Conservation (phyloP, 2,113 vertebrate genomes). For the Oreotrochilus melanogaster region DNA sequence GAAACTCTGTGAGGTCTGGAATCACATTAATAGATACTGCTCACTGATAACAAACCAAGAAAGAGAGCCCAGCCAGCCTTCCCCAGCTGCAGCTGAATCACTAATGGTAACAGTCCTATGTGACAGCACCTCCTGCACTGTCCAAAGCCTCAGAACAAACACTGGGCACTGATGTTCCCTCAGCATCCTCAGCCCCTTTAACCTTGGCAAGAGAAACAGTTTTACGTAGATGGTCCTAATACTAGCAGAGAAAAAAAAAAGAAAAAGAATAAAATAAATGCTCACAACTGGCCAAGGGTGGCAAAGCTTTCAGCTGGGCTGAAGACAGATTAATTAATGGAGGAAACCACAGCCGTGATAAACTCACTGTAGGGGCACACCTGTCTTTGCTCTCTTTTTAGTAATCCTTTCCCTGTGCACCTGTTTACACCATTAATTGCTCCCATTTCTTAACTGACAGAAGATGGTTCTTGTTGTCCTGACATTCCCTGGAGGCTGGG, state of each 20-base stretch:
- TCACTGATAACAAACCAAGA: not conserved
- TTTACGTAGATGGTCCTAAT: not conserved
- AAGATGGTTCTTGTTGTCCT: not conserved
- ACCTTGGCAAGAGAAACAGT: not conserved
- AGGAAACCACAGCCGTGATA: not conserved
- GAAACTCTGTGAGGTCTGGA: not conserved
- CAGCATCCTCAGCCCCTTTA: not conserved
- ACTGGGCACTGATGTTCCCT: not conserved
- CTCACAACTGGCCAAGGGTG: not conserved
- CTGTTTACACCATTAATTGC: not conserved
- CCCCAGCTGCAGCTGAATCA: not conserved
- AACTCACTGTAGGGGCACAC: rapidly evolving
- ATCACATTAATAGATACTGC: rapidly evolving
- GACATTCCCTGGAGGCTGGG: not conserved
- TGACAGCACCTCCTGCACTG: not conserved
- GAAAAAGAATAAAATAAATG: not conserved
- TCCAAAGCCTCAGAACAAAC: not conserved
- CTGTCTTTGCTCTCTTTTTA: not conserved
- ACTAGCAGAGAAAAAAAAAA: not conserved
- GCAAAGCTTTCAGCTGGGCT: not conserved
- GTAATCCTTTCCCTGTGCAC: not conserved
- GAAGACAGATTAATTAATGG: not conserved
- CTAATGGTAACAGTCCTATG: not conserved
- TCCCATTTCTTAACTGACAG: not conserved
- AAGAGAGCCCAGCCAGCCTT: not conserved